phyloP scores from a whole-genome alignment of 2,797 vertebrate species.

The Furcifer pardalis region DNA sequence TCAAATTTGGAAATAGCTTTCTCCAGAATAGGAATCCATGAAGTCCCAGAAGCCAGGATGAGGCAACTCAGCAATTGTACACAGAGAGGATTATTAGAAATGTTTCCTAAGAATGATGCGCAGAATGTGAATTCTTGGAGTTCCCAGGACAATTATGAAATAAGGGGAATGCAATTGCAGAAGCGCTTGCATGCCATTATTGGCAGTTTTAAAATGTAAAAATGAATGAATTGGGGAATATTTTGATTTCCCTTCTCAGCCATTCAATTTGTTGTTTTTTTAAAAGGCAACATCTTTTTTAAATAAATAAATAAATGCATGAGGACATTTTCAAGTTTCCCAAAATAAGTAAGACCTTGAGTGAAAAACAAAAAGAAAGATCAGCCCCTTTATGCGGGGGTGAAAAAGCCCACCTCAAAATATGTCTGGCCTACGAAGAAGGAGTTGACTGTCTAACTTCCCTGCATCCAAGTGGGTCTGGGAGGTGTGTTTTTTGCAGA shows the following conservation, averaged over 20 bases:
- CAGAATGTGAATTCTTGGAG: slow-evolving; percentile 67
- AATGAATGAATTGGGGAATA: slow-evolving; percentile 23
- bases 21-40: slow-evolving; percentile 70
- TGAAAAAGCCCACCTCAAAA: background rate
- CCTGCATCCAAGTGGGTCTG: slow-evolving; percentile 55
- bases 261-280: slow-evolving; percentile 30
- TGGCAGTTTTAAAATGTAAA: slow-evolving; percentile 47
- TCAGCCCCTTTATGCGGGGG: slow-evolving; percentile 48
- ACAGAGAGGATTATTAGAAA: slow-evolving; percentile 72
- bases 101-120: slow-evolving; percentile 71
- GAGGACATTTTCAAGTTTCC: background rate
- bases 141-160: slow-evolving; percentile 74
- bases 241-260: slow-evolving; percentile 45
- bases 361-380: slow-evolving; percentile 55
- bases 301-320: background rate
- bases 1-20: slow-evolving; percentile 68
- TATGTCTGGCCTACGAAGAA: slow-evolving; percentile 59
- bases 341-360: slow-evolving; percentile 14
- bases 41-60: slow-evolving; percentile 64
- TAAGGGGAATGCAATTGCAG: slow-evolving; percentile 56
- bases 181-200: slow-evolving; percentile 60
- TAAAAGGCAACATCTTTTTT: slow-evolving; percentile 25
- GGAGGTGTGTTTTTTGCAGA: slow-evolving; percentile 59
- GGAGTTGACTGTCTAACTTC: slow-evolving; percentile 64
- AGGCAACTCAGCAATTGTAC: slow-evolving; percentile 65